phyloP scores from a whole-genome alignment of 2,797 vertebrate genomes.

The Enteromius mattozi region DNA sequence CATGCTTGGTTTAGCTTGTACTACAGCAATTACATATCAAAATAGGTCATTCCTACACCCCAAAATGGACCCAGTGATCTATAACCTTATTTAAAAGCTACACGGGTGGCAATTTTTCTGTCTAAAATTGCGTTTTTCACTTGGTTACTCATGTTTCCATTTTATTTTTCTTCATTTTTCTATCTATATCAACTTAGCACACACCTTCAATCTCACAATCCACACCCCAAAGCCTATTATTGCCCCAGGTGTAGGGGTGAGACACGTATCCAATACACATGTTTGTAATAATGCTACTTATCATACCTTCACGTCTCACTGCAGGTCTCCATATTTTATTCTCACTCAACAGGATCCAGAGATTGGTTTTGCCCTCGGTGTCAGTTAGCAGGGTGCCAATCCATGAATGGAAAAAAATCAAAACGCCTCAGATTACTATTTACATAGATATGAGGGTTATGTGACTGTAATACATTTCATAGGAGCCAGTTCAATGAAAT shows the following conservation, averaged over 20 bases:
- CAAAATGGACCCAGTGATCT: slow-evolving; percentile 81
- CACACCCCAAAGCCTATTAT: slow-evolving; percentile 51
- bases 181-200: slow-evolving; percentile 30
- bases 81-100: slow-evolving; percentile 79
- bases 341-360: slow-evolving; percentile 9
- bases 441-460: slow-evolving; percentile 51
- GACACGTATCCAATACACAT: slow-evolving; percentile 52
- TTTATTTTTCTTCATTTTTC: slow-evolving; percentile 59
- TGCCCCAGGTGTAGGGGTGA: slow-evolving; percentile 44
- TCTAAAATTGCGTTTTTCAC: slow-evolving; percentile 81
- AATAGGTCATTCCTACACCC: slow-evolving; percentile 80
- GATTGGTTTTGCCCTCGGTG: slow-evolving; percentile 37
- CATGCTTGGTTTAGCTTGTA: slow-evolving; percentile 81
- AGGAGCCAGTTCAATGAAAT: slow-evolving; percentile 17
- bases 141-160: slow-evolving; percentile 71
- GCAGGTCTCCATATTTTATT: slow-evolving; percentile 20
- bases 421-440: slow-evolving; percentile 31
- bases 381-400: slow-evolving; percentile 3
- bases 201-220: slow-evolving; percentile 35
- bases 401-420: not conserved
- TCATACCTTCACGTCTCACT: slow-evolving; percentile 24
- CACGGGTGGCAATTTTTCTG: slow-evolving; percentile 71
- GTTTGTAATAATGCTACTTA: slow-evolving; percentile 57
- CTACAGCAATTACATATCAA: slow-evolving; percentile 79
- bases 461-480: slow-evolving; percentile 15